phyloP scores from a whole-genome alignment of 2,797 vertebrate genomes.

The Sus cebifrons region DNA sequence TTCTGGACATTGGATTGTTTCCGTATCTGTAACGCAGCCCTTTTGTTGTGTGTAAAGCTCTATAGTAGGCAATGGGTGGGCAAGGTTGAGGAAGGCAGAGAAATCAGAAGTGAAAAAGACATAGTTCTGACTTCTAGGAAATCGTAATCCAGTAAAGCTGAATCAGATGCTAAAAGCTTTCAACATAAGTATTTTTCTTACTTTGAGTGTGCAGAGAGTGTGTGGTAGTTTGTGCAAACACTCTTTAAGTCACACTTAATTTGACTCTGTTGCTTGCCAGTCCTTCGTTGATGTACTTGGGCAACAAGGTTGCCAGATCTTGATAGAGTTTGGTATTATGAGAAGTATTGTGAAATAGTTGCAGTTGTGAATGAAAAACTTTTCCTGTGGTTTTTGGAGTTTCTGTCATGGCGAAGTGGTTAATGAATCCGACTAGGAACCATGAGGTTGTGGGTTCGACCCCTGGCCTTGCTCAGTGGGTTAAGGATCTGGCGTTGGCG shows the following conservation, averaged over 20 bases:
- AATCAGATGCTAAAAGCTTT: slow-evolving; percentile 68
- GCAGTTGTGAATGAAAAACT: slow-evolving; percentile 38
- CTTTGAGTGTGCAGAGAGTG: not conserved
- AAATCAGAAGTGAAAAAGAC: slow-evolving; percentile 37
- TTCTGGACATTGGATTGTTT: slow-evolving; percentile 40
- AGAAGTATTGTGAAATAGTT: slow-evolving; percentile 47
- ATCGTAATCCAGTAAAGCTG: slow-evolving; percentile 48
- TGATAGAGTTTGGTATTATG: slow-evolving; percentile 35
- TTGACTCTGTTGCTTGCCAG: slow-evolving; percentile 9
- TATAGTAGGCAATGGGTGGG: not conserved
- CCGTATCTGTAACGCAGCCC: not conserved
- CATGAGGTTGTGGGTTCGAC: too few species aligned
- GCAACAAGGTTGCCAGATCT: slow-evolving; percentile 6
- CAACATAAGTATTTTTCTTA: slow-evolving; percentile 6
- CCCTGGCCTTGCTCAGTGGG: too few species aligned
- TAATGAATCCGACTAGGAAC: too few species aligned
- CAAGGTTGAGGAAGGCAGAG: not conserved
- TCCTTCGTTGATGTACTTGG: not conserved
- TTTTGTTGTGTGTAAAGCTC: not conserved
- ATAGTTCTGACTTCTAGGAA: slow-evolving; percentile 64
- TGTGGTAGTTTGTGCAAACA: slow-evolving; percentile 63
- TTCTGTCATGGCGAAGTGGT: too few species aligned
- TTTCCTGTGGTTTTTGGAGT: too few species aligned
- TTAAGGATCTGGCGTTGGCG: too few species aligned
- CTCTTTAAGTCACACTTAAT: not conserved